Percentiles rank a stretch among this genome's conserved stretches.
Conservation (phyloP, 2,888 invertebrate genomes). For the Venustoraphidia nigricollis region DNA sequence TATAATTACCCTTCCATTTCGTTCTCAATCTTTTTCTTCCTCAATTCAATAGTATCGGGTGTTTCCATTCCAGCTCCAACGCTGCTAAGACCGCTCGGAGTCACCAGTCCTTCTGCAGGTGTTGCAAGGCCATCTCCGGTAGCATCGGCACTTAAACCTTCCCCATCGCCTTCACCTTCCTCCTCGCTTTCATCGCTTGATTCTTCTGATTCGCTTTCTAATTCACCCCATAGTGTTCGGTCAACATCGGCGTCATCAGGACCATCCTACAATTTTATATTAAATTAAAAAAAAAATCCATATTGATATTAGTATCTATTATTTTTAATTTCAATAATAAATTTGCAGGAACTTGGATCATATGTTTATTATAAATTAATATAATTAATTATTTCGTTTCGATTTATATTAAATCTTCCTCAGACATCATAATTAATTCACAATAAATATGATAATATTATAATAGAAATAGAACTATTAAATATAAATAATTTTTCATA, state of each 20-base stretch:
- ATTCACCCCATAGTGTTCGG: constrained; percentile 90
- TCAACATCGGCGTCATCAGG: constrained; percentile 81
- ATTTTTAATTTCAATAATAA: no score
- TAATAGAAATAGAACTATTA: no score
- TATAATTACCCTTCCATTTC: constrained; percentile 77
- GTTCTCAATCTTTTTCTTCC: constrained; percentile 91
- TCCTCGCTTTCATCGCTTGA: constrained; percentile 54
- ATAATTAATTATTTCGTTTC: no score
- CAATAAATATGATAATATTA: no score
- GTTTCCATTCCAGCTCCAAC: constrained; percentile 95
- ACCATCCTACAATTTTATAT: constrained; percentile 29
- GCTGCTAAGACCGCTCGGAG: constrained; percentile 84
- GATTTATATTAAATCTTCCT: no score
- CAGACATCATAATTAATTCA: no score
- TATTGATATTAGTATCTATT: no score
- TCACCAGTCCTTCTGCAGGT: constrained; percentile 83
- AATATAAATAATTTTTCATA: no score
- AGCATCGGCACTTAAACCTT: constrained; percentile 32
- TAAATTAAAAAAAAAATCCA: no score
- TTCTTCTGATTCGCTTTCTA: constrained; percentile 81
- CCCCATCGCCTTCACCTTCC: constrained; percentile 34
- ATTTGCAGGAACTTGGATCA: no score
- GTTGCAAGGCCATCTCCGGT: constrained; percentile 80
- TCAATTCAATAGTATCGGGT: constrained; percentile 93
- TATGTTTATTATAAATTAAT: no score